Evolutionary conservation across 2,888 invertebrate genomes (phyloP), one percentile per base, ranked within the genome.

Genomic region (Timema podura): DNA sequence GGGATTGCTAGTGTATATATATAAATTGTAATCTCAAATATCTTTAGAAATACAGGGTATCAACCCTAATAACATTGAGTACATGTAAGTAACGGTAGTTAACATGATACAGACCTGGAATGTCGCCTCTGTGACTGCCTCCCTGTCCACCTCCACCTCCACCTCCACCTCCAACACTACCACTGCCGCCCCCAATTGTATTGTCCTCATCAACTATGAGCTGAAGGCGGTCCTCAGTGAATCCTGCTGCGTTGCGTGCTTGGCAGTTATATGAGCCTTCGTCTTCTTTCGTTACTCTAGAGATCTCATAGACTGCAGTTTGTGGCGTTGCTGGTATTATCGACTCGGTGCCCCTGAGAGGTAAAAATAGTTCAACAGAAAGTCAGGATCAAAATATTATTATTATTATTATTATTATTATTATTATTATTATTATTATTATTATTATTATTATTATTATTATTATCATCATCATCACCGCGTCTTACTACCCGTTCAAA

Each of bases 231-330:
- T 89, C 89, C 76, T 89, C 88, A 2, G 82, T 81, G 57, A 84
- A 83, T 68, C 91, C 92, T 6, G 89, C 90, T 0, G 84, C 80
- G 71, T 89, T 91, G 0, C 81, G 81, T 0, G 91, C 93, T 2
- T 83, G 82, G 77, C 95, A 95, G 2, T 86, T 84, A 80, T 93
- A 94, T 13, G 86, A 85, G 10, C 91, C 92, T 72, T 87, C 87
- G 77, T 93, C 90, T 0, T 83, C 81, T 6, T 81, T 76, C 0
- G 85, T 82, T 51, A 87, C 85, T 6, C 85, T 81, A 8, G 81
- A 81, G 59, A 91, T 87, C 76, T 87, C 86, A 70, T 87, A 80
- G 10, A 82, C 78, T 77, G 86, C 85, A 64, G 79, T 78, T 47
- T 76, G 74, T 1, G 77, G 79, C 11, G 76, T 75, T 1, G 76